Conservation (phyloP, 2,113 vertebrate genomes). For the Oplegnathus fasciatus region DNA sequence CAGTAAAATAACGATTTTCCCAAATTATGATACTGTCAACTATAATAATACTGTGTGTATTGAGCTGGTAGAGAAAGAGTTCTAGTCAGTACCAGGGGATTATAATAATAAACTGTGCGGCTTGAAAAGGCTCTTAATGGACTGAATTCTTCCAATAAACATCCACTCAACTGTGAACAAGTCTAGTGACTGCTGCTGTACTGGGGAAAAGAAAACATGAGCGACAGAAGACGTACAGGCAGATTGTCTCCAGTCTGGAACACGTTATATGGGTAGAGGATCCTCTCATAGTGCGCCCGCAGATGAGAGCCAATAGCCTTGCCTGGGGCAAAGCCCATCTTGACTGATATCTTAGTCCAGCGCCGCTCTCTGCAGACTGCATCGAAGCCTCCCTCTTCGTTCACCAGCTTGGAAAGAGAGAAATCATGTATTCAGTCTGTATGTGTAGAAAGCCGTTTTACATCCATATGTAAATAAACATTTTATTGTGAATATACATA, state of each 20-base stretch:
- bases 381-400: constrained; percentile 96
- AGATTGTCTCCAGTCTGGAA: constrained; percentile 93
- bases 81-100: background rate
- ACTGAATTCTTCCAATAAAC: constrained; percentile 12
- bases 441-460: background rate
- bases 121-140: background rate
- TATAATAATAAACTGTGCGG: background rate
- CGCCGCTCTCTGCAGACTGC: constrained; percentile 95
- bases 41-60: background rate
- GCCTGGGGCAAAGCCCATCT: constrained; percentile 96
- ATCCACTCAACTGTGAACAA: constrained; percentile 11
- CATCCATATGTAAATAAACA: background rate
- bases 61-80: background rate
- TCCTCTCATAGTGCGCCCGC: constrained; percentile 94
- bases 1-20: background rate
- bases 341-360: constrained; percentile 96
- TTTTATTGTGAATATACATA: background rate
- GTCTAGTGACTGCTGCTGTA: constrained; percentile 6
- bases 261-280: constrained; percentile 96
- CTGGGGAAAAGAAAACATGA: background rate
- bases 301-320: constrained; percentile 97
- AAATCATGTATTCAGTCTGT: background rate
- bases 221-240: constrained; percentile 83
- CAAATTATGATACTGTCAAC: background rate
- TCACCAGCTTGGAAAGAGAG: constrained; percentile 90